A percentile compares a stretch with the other conserved stretches of the same genome.
phyloP scores from a whole-genome alignment of 2,113 vertebrate genomes.

The Potamarius usumacintae region DNA sequence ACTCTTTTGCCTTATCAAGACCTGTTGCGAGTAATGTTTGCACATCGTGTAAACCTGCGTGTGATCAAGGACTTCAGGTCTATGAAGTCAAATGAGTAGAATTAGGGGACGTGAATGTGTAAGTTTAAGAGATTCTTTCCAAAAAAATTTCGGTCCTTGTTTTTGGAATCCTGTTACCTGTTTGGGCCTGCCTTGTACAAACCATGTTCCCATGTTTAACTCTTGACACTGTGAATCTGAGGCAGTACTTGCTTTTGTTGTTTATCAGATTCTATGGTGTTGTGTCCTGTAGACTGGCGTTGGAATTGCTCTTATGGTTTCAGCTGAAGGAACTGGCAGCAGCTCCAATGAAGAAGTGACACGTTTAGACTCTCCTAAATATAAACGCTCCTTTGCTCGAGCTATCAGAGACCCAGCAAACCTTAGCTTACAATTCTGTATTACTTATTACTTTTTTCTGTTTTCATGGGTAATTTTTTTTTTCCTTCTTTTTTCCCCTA shows the following conservation, averaged over 20 bases:
- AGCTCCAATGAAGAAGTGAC: neutral
- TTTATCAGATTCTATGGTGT: constrained; percentile 75
- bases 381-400: neutral
- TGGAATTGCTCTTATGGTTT: constrained; percentile 20
- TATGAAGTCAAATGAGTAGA: constrained; percentile 33
- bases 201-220: constrained; percentile 58
- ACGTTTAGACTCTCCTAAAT: constrained; percentile 16
- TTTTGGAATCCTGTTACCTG: constrained; percentile 57
- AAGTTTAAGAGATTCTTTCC: constrained; percentile 46
- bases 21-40: neutral
- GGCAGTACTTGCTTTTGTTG: constrained; percentile 38
- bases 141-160: constrained; percentile 50
- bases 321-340: constrained; percentile 2
- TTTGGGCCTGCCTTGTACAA: constrained; percentile 54
- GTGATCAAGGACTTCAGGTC: neutral
- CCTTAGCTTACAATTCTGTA: constrained; percentile 2
- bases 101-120: constrained; percentile 1
- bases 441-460: neutral
- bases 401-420: neutral
- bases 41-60: constrained; percentile 19
- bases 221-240: constrained; percentile 45
- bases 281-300: constrained; percentile 81
- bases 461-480: neutral
- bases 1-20: constrained; percentile 41
- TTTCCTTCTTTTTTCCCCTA: constrained; percentile 24